Conservation (phyloP, 2,113 vertebrate genomes). For the Calyptommatus sinebrachiatus region DNA sequence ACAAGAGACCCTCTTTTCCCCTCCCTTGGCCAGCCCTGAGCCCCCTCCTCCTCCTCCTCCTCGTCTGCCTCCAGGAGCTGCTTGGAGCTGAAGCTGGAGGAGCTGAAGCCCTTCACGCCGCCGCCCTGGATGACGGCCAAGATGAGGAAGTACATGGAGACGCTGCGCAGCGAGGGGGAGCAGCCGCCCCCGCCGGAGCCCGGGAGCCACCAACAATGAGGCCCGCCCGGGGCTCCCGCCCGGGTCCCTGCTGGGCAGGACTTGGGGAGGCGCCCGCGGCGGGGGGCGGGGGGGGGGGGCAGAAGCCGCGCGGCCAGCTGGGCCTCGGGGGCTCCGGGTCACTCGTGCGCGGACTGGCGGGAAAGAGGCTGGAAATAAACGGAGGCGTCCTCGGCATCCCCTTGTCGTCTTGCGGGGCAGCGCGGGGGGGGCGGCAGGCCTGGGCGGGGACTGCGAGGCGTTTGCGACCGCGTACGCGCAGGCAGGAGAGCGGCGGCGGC, state of each 20-base stretch:
- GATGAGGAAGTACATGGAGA: constrained; percentile 92
- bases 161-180: constrained; percentile 79
- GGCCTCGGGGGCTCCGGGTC: not conserved
- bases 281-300: too few relatives aligned
- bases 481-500: too few relatives aligned
- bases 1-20: not conserved
- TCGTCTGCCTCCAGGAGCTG: constrained; percentile 75
- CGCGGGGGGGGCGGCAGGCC: too few relatives aligned
- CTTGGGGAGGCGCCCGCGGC: too few relatives aligned
- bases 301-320: too few relatives aligned
- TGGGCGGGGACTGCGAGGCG: too few relatives aligned
- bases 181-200: constrained; percentile 45
- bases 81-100: constrained; percentile 86
- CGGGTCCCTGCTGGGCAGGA: not conserved
- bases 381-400: too few relatives aligned
- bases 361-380: too few relatives aligned
- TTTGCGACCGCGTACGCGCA: too few relatives aligned
- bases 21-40: not conserved
- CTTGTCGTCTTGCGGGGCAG: too few relatives aligned
- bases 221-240: too few relatives aligned
- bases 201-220: constrained; percentile 52
- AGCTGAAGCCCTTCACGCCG: constrained; percentile 88
- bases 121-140: constrained; percentile 93
- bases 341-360: too few relatives aligned
- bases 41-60: accelerated